Evolutionary conservation across 2,113 vertebrate species (phyloP).

Genomic region (Hystrix brachyura): DNA sequence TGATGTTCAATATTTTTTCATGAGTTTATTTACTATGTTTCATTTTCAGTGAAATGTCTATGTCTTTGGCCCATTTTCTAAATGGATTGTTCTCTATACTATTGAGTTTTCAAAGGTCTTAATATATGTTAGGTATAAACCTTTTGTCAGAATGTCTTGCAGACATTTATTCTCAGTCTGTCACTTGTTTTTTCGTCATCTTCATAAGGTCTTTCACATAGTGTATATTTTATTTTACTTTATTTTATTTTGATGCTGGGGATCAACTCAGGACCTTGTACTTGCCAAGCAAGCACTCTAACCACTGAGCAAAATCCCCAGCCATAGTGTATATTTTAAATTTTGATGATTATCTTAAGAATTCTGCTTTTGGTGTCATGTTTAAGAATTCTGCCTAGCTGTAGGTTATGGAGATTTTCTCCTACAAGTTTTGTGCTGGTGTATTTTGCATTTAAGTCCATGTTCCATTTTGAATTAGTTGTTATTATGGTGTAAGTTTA

Average conservation of each 20-base stretch:
- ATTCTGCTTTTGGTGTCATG: too few species aligned
- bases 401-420: background rate
- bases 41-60: background rate
- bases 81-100: background rate
- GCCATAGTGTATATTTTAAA: background rate
- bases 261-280: too few species aligned
- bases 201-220: background rate
- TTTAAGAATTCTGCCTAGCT: background rate
- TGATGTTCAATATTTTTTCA: background rate
- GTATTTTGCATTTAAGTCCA: background rate
- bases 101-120: background rate
- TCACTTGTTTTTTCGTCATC: background rate
- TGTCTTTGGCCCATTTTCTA: background rate
- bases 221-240: too few species aligned
- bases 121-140: background rate
- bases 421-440: background rate
- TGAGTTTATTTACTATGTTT: background rate
- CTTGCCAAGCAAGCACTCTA: too few species aligned
- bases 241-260: too few species aligned
- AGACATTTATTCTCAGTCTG: background rate
- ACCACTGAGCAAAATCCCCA: too few species aligned
- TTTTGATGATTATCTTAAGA: constrained; percentile 8
- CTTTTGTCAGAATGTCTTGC: background rate
- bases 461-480: background rate
- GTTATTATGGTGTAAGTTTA: background rate